Evolutionary conservation across 2,888 invertebrate species (phyloP).

Genomic region (Latrodectus elegans): DNA sequence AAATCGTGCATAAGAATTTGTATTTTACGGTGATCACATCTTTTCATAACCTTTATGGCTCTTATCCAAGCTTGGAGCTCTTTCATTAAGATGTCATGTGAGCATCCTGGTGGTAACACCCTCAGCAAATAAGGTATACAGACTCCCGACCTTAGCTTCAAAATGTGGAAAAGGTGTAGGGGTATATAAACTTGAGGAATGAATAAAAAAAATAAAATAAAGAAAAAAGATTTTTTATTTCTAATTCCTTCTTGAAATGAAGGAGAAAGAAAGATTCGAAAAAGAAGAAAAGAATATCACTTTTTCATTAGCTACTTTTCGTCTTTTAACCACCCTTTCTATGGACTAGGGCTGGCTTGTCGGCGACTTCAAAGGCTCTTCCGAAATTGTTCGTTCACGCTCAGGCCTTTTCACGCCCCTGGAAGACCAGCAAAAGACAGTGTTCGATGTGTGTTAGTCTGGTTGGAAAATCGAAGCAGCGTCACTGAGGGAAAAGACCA

Average conservation of each 20-base stretch:
- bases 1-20: background rate
- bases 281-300: slow-evolving; percentile 40
- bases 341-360: slow-evolving; percentile 26
- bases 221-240: background rate
- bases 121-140: background rate
- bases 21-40: slow-evolving; percentile 3
- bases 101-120: background rate
- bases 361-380: slow-evolving; percentile 58
- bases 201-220: background rate
- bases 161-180: background rate
- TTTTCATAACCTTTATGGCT: background rate
- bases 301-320: slow-evolving; percentile 67
- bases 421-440: slow-evolving; percentile 2
- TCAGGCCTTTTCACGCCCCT: slow-evolving; percentile 21
- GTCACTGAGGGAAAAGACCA: background rate
- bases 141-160: background rate
- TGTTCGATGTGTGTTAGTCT: background rate
- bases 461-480: background rate
- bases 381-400: slow-evolving; percentile 67
- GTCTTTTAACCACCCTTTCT: slow-evolving; percentile 33
- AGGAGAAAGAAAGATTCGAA: background rate
- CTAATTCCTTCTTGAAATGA: slow-evolving; percentile 3
- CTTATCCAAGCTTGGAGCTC: background rate
- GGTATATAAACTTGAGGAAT: background rate
- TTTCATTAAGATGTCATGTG: slow-evolving; percentile 3